Base-by-base conservation (phyloP, 1,140 invertebrate species). In the Hypothenemus hampei region DNA sequence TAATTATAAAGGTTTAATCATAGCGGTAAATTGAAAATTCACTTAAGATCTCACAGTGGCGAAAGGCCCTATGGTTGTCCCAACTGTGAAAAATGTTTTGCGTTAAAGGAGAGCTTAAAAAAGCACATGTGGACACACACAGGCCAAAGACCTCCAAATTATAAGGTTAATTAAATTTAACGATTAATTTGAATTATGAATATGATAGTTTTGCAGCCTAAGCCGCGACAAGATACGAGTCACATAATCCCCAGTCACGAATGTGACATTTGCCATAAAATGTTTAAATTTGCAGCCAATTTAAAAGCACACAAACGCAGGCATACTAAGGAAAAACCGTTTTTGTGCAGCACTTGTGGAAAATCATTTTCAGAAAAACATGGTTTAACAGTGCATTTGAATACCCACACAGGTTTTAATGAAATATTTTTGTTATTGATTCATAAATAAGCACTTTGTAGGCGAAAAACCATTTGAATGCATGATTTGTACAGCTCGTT, bases 271-370 rank as follows among this genome's bases (percentile, higher is more conserved):
- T 67, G 66, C 44, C 58, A 60, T 31, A 68, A 68, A 63, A 63
- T 57, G 21, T 64, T 68, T 39, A 49, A 59, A 21, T 63, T 63
- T 49, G 57, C 58, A 41, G 61, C 59, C 19, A 66, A 62, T 46
- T 50, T 68, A 39, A 57, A 61, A 41, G 47, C 58, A 22, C 91
- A 94, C 64, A 82, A 81, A 73, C 68, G 85, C 4, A 81, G 80
- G 13, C 86, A 89, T 55, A 82, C 81, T 0, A 80, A 85, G 0
- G 85, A 87, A 57, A 78, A 81, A 45, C 86, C 88, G 0, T 88
- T 82, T 65, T 74, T 79, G 48, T 93, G 91, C 65, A 79, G 81
- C 29, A 76, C 85, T 1, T 93, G 90, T 66, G 78, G 78, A 0
- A 82, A 82, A 57, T 75, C 78, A 1, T 92, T 91, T 64, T 83